Evolutionary conservation across 2,797 vertebrate species (phyloP).

Genomic region (Parauchenoglanis punctatus): DNA sequence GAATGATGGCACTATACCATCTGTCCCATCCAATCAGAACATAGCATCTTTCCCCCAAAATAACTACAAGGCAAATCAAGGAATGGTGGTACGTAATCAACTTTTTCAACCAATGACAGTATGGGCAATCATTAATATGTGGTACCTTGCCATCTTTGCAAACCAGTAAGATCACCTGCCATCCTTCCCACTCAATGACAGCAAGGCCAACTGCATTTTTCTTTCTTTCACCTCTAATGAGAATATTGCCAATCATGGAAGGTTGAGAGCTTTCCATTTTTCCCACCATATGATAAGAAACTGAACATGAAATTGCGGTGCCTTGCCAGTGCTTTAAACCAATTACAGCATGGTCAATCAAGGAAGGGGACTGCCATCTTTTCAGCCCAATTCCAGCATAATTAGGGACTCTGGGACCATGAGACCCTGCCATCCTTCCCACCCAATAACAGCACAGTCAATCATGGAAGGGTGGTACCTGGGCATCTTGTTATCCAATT

Average conservation of each 20-base stretch:
- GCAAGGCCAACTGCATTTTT: background rate
- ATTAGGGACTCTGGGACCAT: background rate
- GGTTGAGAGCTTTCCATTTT: conserved; percentile 9
- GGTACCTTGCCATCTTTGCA: background rate
- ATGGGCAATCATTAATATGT: background rate
- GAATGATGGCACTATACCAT: conserved; percentile 1
- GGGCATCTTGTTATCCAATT: background rate
- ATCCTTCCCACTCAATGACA: background rate
- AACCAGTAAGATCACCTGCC: background rate
- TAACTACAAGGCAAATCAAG: background rate
- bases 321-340: background rate
- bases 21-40: background rate
- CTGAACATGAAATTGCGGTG: background rate
- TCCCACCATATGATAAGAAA: background rate
- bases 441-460: background rate
- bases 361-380: background rate
- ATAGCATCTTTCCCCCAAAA: background rate
- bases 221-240: background rate
- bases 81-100: background rate
- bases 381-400: background rate
- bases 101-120: background rate
- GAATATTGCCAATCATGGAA: background rate
- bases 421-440: background rate
- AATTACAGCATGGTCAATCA: background rate
- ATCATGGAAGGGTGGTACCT: background rate